These are phyloP conservation scores for Tachysurus vachellii DNA, from an alignment of 2,113 vertebrate species.

Conservation along the genomic window DNA sequence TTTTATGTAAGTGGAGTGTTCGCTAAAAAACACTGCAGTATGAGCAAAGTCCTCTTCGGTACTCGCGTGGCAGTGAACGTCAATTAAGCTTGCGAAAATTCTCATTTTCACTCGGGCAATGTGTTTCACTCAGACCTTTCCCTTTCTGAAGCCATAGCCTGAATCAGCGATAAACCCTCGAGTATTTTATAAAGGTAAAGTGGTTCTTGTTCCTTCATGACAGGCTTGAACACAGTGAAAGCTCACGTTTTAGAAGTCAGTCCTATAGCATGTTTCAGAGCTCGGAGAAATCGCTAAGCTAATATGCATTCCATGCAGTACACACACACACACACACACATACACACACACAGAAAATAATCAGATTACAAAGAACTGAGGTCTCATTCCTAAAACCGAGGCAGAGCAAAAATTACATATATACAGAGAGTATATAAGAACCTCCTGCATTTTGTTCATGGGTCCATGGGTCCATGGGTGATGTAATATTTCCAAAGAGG, in stretches of 20 bases:
- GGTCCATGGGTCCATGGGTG: not conserved
- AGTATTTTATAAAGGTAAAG: slow-evolving; percentile 23
- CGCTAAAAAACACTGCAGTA: not conserved
- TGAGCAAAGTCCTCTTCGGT: not conserved
- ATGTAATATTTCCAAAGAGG: slow-evolving; percentile 35
- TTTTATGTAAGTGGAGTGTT: not conserved
- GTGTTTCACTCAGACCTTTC: slow-evolving; percentile 27
- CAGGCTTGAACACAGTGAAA: slow-evolving; percentile 4
- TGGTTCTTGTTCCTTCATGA: slow-evolving; percentile 22
- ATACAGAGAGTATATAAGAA: slow-evolving; percentile 1
- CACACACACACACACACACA: not conserved
- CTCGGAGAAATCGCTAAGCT: slow-evolving; percentile 1
- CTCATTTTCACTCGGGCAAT: not conserved
- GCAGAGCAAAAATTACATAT: not conserved
- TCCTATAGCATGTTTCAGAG: not conserved
- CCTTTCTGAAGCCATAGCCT: slow-evolving; percentile 31
- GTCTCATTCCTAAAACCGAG: not conserved
- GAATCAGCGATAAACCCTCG: slow-evolving; percentile 41
- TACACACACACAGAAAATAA: not conserved
- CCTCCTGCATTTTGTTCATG: not conserved
- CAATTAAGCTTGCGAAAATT: not conserved
- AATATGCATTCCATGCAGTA: not conserved
- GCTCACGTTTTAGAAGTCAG: slow-evolving; percentile 1
- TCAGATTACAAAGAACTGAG: slow-evolving; percentile 30
- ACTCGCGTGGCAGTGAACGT: not conserved